Percentiles rank a stretch among this genome's conserved stretches.
These are phyloP conservation scores for Emydocephalus ijimae DNA, from an alignment of 2,113 vertebrate species.

Conservation along the genomic window DNA sequence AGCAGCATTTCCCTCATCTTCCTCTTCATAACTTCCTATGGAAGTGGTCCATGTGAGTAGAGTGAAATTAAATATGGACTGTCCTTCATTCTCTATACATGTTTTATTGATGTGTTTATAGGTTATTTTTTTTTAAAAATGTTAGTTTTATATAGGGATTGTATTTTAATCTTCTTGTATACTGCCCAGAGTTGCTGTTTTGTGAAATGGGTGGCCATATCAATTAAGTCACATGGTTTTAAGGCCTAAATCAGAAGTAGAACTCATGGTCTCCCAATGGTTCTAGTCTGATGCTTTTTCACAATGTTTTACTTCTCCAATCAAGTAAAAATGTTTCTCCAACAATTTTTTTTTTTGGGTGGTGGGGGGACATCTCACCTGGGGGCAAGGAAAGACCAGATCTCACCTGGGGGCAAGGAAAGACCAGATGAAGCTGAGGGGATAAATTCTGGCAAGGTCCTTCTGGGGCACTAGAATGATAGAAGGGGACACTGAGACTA, in stretches of 20 bases:
- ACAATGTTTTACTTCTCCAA: neutral
- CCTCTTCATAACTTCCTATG: constrained; percentile 70
- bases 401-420: too few relatives aligned
- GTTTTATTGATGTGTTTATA: neutral
- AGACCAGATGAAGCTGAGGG: too few relatives aligned
- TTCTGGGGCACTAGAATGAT: too few relatives aligned
- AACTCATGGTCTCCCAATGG: neutral
- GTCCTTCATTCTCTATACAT: neutral
- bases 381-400: too few relatives aligned
- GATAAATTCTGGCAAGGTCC: too few relatives aligned
- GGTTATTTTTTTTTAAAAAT: too few relatives aligned
- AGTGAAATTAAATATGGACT: neutral
- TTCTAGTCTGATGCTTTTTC: neutral
- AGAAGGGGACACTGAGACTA: too few relatives aligned
- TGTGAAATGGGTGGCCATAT: too few relatives aligned
- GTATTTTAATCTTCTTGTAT: too few relatives aligned
- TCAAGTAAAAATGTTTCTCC: neutral
- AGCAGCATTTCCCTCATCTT: constrained; percentile 79
- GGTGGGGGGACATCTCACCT: neutral
- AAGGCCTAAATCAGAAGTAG: neutral
- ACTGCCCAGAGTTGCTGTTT: too few relatives aligned
- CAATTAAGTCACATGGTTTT: neutral
- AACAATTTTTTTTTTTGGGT: neutral
- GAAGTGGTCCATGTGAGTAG: constrained; percentile 72
- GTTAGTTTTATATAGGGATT: too few relatives aligned